Base-by-base conservation (phyloP, 2,113 vertebrate genomes). In the Phyllopteryx taeniolatus region DNA sequence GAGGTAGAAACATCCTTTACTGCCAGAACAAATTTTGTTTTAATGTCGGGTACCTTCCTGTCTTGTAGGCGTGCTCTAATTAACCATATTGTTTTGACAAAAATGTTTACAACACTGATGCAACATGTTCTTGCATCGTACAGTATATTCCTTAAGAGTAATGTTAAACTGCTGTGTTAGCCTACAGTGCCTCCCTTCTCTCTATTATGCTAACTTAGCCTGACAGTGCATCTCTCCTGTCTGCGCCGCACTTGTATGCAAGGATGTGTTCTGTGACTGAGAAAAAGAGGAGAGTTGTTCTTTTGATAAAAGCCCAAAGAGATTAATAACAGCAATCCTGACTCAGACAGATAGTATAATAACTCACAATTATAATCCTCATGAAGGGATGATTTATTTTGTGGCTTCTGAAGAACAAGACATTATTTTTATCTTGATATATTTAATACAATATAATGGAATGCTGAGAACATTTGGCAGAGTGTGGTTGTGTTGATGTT, bases 21-120 rank as follows among this genome's bases (percentile, higher is more conserved):
- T 70, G 72, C 66, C 64, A 78, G 71, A 77, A 71, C 59, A 73
- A 72, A 77, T 53, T 76, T 73, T 59, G 57, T 53, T 47, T n/a
- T 10, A 31, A 68, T 3, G 53, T 54, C 71, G 79, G 74, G 67
- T 72, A 76, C 53, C 72, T 74, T 59, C 44, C 60, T 57, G 77
- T 39, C 71, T 81, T 76, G 71, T 68, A 75, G 63, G 60, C n/a
- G 43, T 64, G 68, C 20, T 35, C 39, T 27, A 56, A 70, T 64
- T 43, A 74, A 51, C 46, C 11, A 27, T 13, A 35, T 35, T 35
- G 59, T 14, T 59, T 11, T 59, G 12, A 31, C 22, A 59, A 20
- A 59, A n/a, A 22, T 46, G 62, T 65, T 65, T 43, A 63, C 35
- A 42, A 19, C 61, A 63, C 8, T 43, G 35, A 42, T 63, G 61